Conservation (phyloP, 2,797 vertebrate species). For the Gymnoscopelus braueri region DNA sequence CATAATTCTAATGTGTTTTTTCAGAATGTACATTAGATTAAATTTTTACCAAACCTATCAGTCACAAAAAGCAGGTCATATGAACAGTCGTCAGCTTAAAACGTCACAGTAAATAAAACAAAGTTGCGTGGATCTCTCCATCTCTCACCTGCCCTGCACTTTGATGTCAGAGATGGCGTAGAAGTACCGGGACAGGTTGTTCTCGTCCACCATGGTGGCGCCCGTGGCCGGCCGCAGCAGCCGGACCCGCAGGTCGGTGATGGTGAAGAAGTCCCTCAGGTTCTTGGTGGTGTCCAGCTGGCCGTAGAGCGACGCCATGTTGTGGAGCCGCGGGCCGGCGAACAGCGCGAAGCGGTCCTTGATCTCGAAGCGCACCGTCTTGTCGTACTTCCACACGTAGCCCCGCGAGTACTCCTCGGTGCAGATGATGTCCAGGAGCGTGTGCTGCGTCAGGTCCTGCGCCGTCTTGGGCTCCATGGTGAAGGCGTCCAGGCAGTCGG, state of each 20-base stretch:
- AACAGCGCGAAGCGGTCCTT: constrained; percentile 98
- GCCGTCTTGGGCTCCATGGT: constrained; percentile 97
- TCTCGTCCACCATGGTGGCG: constrained; percentile 94
- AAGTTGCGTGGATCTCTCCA: too few relatives aligned
- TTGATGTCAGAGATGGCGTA: constrained; percentile 99
- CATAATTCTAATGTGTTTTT: too few relatives aligned
- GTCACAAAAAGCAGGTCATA: too few relatives aligned
- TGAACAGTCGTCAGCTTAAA: too few relatives aligned
- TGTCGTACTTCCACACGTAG: constrained; percentile 94
- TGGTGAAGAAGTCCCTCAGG: constrained; percentile 97
- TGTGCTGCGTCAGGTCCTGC: constrained; percentile 92
- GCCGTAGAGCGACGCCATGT: constrained; percentile 98
- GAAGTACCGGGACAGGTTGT: constrained; percentile 95
- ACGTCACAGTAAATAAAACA: too few relatives aligned
- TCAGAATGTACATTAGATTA: too few relatives aligned
- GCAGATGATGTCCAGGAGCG: constrained; percentile 97
- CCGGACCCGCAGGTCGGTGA: constrained; percentile 95
- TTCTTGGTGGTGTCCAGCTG: constrained; percentile 99
- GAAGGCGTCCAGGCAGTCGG: constrained; percentile 96
- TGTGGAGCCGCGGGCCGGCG: constrained; percentile 93
- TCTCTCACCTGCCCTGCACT: constrained; percentile 95
- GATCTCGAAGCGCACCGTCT: constrained; percentile 98
- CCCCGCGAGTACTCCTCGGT: constrained; percentile 97
- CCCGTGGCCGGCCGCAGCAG: constrained; percentile 94
- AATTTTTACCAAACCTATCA: too few relatives aligned